Conservation (phyloP, 2,113 vertebrate genomes). For the Hemiscyllium ocellatum region DNA sequence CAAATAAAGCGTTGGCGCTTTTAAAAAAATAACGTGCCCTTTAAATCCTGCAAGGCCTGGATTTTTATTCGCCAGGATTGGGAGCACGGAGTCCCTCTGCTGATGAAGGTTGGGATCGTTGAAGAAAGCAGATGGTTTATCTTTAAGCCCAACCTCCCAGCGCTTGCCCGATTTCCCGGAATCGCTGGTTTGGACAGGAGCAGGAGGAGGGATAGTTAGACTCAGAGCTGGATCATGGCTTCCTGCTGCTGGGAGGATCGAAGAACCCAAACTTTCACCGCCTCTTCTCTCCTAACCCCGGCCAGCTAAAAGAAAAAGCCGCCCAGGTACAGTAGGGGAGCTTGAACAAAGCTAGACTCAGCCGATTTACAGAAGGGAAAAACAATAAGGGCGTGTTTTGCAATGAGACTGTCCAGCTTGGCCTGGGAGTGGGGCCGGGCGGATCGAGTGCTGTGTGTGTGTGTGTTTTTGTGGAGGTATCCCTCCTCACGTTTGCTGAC, state of each 20-base stretch:
- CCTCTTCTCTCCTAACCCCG: not conserved
- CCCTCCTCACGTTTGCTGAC: not conserved
- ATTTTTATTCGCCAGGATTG: not conserved
- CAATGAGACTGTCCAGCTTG: not conserved
- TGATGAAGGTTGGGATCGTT: constrained; percentile 47
- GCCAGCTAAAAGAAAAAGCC: not conserved
- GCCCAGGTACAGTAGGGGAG: constrained; percentile 43
- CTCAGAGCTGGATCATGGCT: constrained; percentile 49
- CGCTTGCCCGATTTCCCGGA: not conserved
- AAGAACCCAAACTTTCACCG: constrained; percentile 47
- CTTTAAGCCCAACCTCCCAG: not conserved
- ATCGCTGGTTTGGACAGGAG: not conserved
- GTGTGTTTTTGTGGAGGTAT: not conserved
- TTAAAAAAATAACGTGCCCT: not conserved
- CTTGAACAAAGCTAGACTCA: not conserved
- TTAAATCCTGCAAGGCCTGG: not conserved
- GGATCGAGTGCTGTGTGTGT: not conserved
- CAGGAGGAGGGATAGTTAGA: not conserved
- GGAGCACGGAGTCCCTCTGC: constrained; percentile 45
- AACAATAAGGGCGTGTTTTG: not conserved
- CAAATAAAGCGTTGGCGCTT: not conserved
- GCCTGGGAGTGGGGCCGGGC: not conserved
- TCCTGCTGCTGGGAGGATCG: constrained; percentile 45
- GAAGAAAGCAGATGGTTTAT: constrained; percentile 47
- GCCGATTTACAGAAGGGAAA: not conserved